phyloP scores from a whole-genome alignment of 2,888 invertebrate genomes.

The Mycalesis mineus region DNA sequence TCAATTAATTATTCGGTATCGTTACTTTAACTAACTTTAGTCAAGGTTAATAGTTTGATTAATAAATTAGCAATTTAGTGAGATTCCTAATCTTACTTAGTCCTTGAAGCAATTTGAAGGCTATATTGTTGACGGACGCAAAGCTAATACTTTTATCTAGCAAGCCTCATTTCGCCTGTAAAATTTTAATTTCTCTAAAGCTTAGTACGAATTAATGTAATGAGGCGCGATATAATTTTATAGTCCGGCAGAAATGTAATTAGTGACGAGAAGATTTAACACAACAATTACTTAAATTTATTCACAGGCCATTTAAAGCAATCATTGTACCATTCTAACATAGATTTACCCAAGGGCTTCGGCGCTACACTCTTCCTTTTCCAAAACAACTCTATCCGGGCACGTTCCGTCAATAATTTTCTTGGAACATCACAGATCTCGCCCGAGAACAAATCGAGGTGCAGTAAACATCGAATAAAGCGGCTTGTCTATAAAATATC shows the following conservation, averaged over 20 bases:
- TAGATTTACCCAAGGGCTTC: slow-evolving; percentile 44
- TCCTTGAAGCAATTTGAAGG: slow-evolving; percentile 22
- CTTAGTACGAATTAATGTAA: slow-evolving; percentile 61
- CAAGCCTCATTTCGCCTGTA: slow-evolving; percentile 60
- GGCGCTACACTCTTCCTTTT: slow-evolving; percentile 45
- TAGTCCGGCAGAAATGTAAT: slow-evolving; percentile 51
- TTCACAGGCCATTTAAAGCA: slow-evolving; percentile 42
- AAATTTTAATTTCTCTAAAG: slow-evolving; percentile 66
- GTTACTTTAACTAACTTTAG: too few relatives aligned
- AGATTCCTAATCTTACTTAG: slow-evolving; percentile 2
- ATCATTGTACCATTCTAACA: slow-evolving; percentile 46
- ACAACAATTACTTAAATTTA: slow-evolving; percentile 33
- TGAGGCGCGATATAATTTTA: slow-evolving; percentile 61
- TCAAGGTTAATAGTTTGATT: neutral
- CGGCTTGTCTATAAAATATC: slow-evolving; percentile 75
- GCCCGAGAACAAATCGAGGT: slow-evolving; percentile 67
- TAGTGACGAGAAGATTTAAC: slow-evolving; percentile 43
- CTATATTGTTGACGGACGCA: slow-evolving; percentile 46
- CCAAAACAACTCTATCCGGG: slow-evolving; percentile 52
- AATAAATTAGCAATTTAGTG: neutral
- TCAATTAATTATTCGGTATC: neutral
- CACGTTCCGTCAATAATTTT: slow-evolving; percentile 77
- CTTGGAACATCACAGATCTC: slow-evolving; percentile 71
- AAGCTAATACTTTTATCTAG: slow-evolving; percentile 65
- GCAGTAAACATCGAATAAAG: slow-evolving; percentile 74